phyloP scores from a whole-genome alignment of 1,140 invertebrate species.

The Drosophila watanabei region DNA sequence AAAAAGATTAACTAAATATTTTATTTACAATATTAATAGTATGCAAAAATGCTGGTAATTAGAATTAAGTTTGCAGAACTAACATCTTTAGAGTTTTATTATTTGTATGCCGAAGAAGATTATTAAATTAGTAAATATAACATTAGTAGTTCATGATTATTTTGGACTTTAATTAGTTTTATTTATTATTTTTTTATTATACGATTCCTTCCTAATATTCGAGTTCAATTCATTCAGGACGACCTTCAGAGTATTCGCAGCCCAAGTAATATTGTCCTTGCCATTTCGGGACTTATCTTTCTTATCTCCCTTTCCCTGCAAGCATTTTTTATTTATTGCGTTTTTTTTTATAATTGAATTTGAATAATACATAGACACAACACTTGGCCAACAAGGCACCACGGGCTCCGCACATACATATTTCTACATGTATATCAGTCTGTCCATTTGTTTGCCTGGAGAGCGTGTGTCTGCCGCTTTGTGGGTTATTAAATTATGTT shows the following conservation, averaged over 20 bases:
- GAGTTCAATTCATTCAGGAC: too few species aligned
- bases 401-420: constrained; percentile 17
- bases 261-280: constrained; percentile 5
- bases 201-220: background rate
- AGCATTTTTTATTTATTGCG: constrained; percentile 67
- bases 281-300: constrained; percentile 7
- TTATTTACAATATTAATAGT: too few species aligned
- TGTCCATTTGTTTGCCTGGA: constrained; percentile 4
- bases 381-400: constrained; percentile 55
- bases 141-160: background rate
- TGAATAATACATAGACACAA: constrained; percentile 76
- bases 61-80: too few species aligned
- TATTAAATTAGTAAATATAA: too few species aligned
- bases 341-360: constrained; percentile 76
- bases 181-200: background rate
- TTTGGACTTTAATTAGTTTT: background rate
- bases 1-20: background rate
- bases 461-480: constrained; percentile 38
- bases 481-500: constrained; percentile 79
- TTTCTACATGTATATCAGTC: background rate
- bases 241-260: constrained; percentile 1
- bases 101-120: too few species aligned
- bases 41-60: too few species aligned
- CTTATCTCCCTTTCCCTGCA: constrained; percentile 51
- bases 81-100: too few species aligned